These are phyloP conservation scores for Arnoldichthys spilopterus DNA, from an alignment of 2,797 vertebrate genomes.

Conservation along the genomic window DNA sequence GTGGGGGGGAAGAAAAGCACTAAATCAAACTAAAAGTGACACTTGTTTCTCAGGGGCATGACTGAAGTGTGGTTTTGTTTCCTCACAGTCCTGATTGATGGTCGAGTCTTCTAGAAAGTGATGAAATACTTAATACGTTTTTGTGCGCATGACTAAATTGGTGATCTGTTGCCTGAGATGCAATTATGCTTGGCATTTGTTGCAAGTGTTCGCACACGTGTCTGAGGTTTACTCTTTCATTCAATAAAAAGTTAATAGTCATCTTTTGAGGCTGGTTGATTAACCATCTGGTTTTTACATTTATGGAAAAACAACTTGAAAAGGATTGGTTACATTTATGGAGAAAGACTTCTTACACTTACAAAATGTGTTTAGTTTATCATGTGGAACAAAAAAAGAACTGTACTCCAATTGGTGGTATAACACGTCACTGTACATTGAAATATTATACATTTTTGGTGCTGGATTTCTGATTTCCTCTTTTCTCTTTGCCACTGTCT, in stretches of 20 bases:
- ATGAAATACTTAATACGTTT: constrained; percentile 58
- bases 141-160: constrained; percentile 51
- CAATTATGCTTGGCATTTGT: constrained; percentile 16
- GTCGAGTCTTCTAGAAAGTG: constrained; percentile 47
- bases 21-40: neutral
- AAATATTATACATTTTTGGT: neutral
- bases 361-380: neutral
- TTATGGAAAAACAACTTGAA: neutral
- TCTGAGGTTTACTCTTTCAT: neutral
- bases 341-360: neutral
- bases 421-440: neutral
- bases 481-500: constrained; percentile 39
- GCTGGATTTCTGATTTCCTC: constrained; percentile 1
- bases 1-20: neutral
- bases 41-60: constrained; percentile 8
- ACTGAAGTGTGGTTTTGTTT: neutral
- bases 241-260: constrained; percentile 14
- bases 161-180: constrained; percentile 43
- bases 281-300: neutral
- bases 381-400: neutral
- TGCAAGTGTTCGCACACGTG: constrained; percentile 8
- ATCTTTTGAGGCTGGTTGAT: neutral
- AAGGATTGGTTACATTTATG: constrained; percentile 7
- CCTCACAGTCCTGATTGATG: constrained; percentile 53
- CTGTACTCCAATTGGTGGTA: too few relatives aligned